A percentile compares a stretch with the other conserved stretches of the same genome.
Conservation (phyloP, 1,140 invertebrate species). For the Eriosoma lanigerum region DNA sequence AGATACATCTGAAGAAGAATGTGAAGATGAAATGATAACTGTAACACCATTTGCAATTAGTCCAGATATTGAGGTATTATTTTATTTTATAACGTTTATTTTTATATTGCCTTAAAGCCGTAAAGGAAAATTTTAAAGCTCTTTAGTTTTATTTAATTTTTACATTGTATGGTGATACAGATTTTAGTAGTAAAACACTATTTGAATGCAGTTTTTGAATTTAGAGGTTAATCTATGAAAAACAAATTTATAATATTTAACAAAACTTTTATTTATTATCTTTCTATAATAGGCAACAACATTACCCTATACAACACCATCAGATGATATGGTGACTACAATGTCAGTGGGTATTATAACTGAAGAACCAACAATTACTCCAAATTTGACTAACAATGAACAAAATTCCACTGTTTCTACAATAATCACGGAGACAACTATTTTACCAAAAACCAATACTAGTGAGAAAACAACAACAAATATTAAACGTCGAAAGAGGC, state of each 20-base stretch:
- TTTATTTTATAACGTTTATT: too few species aligned
- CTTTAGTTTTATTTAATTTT: too few species aligned
- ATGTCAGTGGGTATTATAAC: not conserved
- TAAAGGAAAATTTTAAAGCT: too few species aligned
- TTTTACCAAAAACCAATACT: not conserved
- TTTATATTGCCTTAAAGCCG: too few species aligned
- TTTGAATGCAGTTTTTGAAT: too few species aligned
- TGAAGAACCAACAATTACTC: not conserved
- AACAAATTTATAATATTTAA: too few species aligned
- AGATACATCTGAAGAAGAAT: slow-evolving; percentile 60
- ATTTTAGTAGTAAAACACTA: too few species aligned
- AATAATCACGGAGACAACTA: not conserved
- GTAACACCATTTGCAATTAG: slow-evolving; percentile 48
- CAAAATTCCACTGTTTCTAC: not conserved
- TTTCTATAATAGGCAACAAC: slow-evolving; percentile 52
- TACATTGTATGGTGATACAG: too few species aligned
- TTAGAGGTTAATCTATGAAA: too few species aligned
- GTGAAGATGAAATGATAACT: slow-evolving; percentile 59
- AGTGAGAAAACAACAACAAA: not conserved
- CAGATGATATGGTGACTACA: slow-evolving; percentile 14
- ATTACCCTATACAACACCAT: slow-evolving; percentile 49
- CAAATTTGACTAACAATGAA: not conserved
- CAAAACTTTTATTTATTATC: too few species aligned
- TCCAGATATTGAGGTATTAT: slow-evolving; percentile 31
- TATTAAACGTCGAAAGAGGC: slow-evolving; percentile 16